Percentiles rank a stretch among this genome's conserved stretches.
Evolutionary conservation across 2,113 vertebrate genomes (phyloP).

Genomic region (Elaphurus davidianus): DNA sequence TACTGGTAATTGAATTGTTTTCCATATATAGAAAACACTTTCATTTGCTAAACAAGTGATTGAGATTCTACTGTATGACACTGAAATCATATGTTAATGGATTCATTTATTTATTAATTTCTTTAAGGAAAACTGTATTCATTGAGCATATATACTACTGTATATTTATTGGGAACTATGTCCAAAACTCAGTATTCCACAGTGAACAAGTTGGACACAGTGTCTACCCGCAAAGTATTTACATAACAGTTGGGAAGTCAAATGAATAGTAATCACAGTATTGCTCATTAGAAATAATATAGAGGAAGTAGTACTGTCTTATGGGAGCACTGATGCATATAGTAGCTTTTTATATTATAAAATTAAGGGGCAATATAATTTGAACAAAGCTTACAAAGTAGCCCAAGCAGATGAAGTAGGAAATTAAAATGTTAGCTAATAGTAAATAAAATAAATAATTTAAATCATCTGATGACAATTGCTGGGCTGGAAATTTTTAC

Average conservation of each 20-base stretch:
- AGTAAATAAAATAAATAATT: not conserved
- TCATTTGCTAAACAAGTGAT: not conserved
- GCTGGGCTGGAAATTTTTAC: not conserved
- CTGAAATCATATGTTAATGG: not conserved
- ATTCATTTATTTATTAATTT: not conserved
- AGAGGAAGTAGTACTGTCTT: not conserved
- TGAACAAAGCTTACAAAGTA: not conserved
- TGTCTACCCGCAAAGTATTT: not conserved
- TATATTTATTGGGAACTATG: not conserved
- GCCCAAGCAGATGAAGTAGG: not conserved
- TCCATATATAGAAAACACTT: not conserved
- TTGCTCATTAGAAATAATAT: not conserved
- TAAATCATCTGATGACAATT: not conserved
- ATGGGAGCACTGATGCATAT: not conserved
- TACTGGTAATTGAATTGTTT: not conserved
- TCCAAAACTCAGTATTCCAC: not conserved
- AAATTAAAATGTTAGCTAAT: slow-evolving; percentile 15
- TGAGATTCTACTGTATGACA: not conserved
- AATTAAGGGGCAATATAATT: not conserved
- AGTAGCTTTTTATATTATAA: not conserved
- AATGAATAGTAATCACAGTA: not conserved
- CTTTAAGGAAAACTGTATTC: not conserved
- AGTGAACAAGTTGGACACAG: not conserved
- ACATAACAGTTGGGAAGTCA: not conserved
- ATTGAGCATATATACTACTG: not conserved